A percentile compares a stretch with the other conserved stretches of the same genome.
phyloP scores from a whole-genome alignment of 2,113 vertebrate species.

The Nematolebias whitei region DNA sequence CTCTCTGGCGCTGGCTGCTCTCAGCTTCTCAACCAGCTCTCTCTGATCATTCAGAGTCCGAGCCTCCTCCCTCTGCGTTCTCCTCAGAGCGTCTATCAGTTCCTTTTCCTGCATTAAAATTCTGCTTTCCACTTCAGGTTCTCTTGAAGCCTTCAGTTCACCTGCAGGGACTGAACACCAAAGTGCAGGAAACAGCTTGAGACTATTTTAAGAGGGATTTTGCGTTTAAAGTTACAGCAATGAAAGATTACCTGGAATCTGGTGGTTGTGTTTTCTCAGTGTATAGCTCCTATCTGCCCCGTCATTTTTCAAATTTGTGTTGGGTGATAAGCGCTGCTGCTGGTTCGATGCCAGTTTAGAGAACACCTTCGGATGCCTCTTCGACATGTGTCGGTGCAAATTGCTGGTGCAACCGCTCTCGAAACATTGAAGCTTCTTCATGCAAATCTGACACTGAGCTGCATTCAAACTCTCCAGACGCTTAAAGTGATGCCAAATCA shows the following conservation, averaged over 20 bases:
- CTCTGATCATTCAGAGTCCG: constrained; percentile 70
- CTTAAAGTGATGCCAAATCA: constrained; percentile 72
- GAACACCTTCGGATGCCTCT: constrained; percentile 67
- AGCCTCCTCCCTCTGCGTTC: constrained; percentile 70
- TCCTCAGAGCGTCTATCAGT: constrained; percentile 72
- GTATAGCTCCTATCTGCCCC: not conserved
- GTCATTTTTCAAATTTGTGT: not conserved
- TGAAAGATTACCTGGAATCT: constrained; percentile 48
- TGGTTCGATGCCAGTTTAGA: constrained; percentile 18
- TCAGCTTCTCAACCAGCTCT: constrained; percentile 66
- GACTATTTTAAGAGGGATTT: not conserved
- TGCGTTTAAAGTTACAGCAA: not conserved
- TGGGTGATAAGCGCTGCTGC: constrained; percentile 7
- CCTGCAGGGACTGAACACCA: not conserved
- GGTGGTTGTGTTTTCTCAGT: not conserved
- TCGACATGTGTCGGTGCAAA: constrained; percentile 71
- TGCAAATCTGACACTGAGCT: constrained; percentile 70
- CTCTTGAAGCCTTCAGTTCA: constrained; percentile 6
- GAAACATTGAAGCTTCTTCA: constrained; percentile 66
- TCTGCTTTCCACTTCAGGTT: constrained; percentile 16
- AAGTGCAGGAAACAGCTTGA: too few relatives aligned
- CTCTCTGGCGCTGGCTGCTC: constrained; percentile 56
- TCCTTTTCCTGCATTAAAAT: constrained; percentile 62
- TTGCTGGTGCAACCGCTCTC: constrained; percentile 69
- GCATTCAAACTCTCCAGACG: constrained; percentile 52